Evolutionary conservation across 2,888 invertebrate genomes (phyloP).

Genomic region (Phaonia tiefii): DNA sequence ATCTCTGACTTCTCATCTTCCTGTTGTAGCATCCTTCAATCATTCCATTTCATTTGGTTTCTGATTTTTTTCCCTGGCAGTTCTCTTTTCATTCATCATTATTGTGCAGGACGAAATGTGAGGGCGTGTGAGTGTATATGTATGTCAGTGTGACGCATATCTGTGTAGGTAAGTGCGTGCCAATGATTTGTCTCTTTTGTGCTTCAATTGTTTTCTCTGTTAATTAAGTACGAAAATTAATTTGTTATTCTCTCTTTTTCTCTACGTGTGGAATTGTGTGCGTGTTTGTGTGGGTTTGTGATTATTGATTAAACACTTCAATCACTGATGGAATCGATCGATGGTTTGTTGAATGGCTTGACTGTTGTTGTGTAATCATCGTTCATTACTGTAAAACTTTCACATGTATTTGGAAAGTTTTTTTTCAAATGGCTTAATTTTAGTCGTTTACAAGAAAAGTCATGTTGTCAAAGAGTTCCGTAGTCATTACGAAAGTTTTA

Average conservation of each 20-base stretch:
- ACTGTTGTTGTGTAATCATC: conserved; percentile 1
- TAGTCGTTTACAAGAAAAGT: conserved; percentile 1
- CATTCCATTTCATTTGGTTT: conserved; percentile 15
- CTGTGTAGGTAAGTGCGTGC: not conserved
- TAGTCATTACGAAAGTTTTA: too few relatives aligned
- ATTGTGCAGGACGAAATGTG: not conserved
- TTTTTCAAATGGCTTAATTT: not conserved
- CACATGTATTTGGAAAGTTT: not conserved
- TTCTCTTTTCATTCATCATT: not conserved
- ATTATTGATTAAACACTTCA: conserved; percentile 50
- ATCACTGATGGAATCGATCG: conserved; percentile 24
- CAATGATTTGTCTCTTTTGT: conserved; percentile 32
- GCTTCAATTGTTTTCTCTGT: conserved; percentile 37
- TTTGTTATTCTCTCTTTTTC: conserved; percentile 21
- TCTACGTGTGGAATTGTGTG: not conserved
- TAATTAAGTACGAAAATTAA: conserved; percentile 56
- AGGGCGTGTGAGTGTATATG: not conserved
- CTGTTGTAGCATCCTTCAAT: conserved; percentile 2
- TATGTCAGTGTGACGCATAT: too few relatives aligned
- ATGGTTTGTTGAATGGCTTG: not conserved
- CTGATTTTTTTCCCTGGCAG: not conserved
- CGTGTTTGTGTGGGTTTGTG: not conserved
- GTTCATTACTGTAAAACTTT: not conserved
- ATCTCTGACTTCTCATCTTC: conserved; percentile 5
- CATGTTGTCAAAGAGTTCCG: not conserved